Percentiles rank a stretch among this genome's conserved stretches.
These are phyloP conservation scores for Catocala nupta DNA, from an alignment of 2,888 invertebrate species.

Conservation along the genomic window DNA sequence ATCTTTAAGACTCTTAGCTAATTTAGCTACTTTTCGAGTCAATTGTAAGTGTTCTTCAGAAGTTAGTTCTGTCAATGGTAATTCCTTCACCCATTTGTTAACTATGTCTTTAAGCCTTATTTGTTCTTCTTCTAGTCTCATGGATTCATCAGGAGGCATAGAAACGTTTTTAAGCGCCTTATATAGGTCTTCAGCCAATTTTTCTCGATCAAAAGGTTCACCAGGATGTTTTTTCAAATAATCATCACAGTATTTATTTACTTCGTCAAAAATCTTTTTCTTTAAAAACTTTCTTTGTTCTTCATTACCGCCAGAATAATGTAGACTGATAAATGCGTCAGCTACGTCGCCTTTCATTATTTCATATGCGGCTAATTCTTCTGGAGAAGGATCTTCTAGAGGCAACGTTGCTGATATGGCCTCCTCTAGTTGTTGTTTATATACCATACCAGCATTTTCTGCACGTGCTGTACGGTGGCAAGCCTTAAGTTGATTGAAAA, in stretches of 20 bases:
- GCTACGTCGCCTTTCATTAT: constrained; percentile 66
- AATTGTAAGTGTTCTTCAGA: constrained; percentile 45
- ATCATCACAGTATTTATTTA: constrained; percentile 63
- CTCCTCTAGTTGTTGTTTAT: constrained; percentile 64
- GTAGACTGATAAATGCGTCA: constrained; percentile 70
- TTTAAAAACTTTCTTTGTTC: constrained; percentile 54
- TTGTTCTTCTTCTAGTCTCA: constrained; percentile 61
- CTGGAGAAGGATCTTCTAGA: constrained; percentile 39
- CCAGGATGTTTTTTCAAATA: constrained; percentile 59
- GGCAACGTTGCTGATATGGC: constrained; percentile 62
- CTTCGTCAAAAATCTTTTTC: constrained; percentile 58
- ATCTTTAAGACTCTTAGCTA: constrained; percentile 62
- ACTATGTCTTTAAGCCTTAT: constrained; percentile 63
- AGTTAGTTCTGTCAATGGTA: constrained; percentile 54
- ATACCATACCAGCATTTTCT: constrained; percentile 33
- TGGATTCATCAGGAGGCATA: constrained; percentile 58
- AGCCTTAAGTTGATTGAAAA: neutral
- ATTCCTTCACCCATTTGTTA: constrained; percentile 58
- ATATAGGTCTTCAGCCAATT: constrained; percentile 61
- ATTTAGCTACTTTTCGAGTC: constrained; percentile 57
- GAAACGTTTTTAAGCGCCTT: constrained; percentile 60
- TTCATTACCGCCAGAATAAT: constrained; percentile 54
- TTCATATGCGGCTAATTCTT: constrained; percentile 62
- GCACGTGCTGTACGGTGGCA: neutral
- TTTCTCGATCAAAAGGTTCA: constrained; percentile 50